These are phyloP conservation scores for Thymelicus acteon DNA, from an alignment of 2,888 invertebrate species.

Conservation along the genomic window DNA sequence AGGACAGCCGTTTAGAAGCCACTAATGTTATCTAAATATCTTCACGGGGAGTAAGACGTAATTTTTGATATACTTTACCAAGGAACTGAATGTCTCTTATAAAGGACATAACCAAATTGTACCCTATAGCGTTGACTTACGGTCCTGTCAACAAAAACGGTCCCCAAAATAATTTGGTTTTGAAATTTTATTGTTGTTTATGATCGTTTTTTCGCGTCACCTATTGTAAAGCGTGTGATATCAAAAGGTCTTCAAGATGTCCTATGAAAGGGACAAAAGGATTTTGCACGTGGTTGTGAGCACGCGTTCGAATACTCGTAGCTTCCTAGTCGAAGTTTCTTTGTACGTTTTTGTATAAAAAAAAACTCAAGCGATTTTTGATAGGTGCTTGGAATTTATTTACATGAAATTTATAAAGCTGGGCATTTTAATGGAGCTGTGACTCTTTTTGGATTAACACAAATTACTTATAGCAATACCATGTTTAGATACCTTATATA, in stretches of 20 bases:
- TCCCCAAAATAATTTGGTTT: constrained; percentile 29
- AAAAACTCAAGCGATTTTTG: neutral
- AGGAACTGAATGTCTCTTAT: constrained; percentile 31
- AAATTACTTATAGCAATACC: no score
- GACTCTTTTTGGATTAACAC: no score
- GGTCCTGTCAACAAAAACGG: neutral
- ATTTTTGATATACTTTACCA: constrained; percentile 54
- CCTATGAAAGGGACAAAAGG: constrained; percentile 53
- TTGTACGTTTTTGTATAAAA: constrained; percentile 22
- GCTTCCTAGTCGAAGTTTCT: constrained; percentile 24
- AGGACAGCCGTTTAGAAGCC: constrained; percentile 80
- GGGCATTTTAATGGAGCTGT: no score
- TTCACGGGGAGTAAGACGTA: constrained; percentile 68
- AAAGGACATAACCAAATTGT: constrained; percentile 25
- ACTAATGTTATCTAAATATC: constrained; percentile 83
- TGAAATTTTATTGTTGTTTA: constrained; percentile 65
- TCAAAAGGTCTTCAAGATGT: constrained; percentile 65
- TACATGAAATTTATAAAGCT: neutral
- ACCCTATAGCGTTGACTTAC: constrained; percentile 38
- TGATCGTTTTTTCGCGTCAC: constrained; percentile 60
- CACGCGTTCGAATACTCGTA: constrained; percentile 66
- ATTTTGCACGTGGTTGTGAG: constrained; percentile 67
- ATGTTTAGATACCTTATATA: no score
- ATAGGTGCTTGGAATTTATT: constrained; percentile 1
- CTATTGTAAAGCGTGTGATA: constrained; percentile 55